phyloP scores from a whole-genome alignment of 2,113 vertebrate genomes.

The Thunnus thynnus region DNA sequence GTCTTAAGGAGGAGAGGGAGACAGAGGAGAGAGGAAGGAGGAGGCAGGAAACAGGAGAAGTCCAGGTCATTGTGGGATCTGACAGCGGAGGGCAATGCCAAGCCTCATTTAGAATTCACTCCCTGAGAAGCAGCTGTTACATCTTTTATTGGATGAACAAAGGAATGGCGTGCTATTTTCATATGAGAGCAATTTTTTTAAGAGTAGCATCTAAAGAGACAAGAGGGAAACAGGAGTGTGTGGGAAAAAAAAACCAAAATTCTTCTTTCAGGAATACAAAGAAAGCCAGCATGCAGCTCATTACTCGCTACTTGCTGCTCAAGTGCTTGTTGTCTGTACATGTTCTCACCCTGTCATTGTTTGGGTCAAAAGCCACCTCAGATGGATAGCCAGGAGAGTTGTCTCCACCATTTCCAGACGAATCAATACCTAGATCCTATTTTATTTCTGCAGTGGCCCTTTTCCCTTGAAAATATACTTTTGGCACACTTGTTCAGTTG shows the following conservation, averaged over 20 bases:
- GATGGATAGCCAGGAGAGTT: constrained; percentile 55
- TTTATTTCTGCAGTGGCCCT: constrained; percentile 42
- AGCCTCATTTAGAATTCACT: constrained; percentile 82
- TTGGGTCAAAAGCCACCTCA: constrained; percentile 68
- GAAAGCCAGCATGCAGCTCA: constrained; percentile 50
- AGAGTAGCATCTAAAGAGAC: constrained; percentile 63
- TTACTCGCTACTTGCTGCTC: constrained; percentile 33
- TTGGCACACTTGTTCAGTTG: constrained; percentile 53
- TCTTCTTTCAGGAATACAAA: constrained; percentile 33
- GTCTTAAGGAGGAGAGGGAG: constrained; percentile 63
- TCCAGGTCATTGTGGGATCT: constrained; percentile 76
- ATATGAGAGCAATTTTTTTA: constrained; percentile 68
- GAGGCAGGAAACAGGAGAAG: constrained; percentile 63
- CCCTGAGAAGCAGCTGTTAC: constrained; percentile 81
- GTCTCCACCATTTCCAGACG: constrained; percentile 61
- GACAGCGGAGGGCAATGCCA: constrained; percentile 76
- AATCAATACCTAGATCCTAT: constrained; percentile 66
- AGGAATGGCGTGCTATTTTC: constrained; percentile 73
- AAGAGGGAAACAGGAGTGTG: constrained; percentile 41
- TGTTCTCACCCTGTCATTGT: constrained; percentile 63
- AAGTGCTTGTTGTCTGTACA: constrained; percentile 27
- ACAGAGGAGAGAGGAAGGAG: constrained; percentile 61
- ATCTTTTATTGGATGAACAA: constrained; percentile 82
- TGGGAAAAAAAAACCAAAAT: neutral
- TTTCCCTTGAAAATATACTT: constrained; percentile 46